phyloP scores from a whole-genome alignment of 2,797 vertebrate species.

The Peromyscus aztecus region DNA sequence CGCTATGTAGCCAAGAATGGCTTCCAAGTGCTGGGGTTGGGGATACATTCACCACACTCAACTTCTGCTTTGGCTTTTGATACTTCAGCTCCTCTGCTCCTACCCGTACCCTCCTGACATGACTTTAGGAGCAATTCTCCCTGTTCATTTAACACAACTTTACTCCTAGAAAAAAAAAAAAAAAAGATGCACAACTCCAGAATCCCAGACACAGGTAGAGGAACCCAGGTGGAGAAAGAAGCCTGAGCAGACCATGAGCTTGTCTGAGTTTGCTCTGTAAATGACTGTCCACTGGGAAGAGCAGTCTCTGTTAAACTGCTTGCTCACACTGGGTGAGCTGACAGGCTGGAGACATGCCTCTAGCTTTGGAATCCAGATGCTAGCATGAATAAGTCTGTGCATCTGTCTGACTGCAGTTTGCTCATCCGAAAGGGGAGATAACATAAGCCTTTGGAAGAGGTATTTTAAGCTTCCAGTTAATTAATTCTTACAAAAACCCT shows the following conservation, averaged over 20 bases:
- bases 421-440: slow-evolving; percentile 2
- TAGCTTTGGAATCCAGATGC: not conserved
- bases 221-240: not conserved
- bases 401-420: not conserved
- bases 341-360: not conserved
- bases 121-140: not conserved
- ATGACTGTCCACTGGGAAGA: not conserved
- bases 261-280: not conserved
- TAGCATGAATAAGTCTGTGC: not conserved
- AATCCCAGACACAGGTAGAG: not conserved
- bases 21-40: not conserved
- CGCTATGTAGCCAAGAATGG: not conserved
- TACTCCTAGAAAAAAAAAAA: not conserved
- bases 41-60: too few species aligned
- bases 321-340: not conserved
- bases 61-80: not conserved
- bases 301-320: too few species aligned
- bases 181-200: not conserved
- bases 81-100: not conserved
- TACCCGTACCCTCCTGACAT: not conserved
- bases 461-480: slow-evolving; percentile 4
- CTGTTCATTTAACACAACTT: not conserved
- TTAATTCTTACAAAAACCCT: not conserved
- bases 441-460: not conserved
- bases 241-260: not conserved